Base-by-base conservation (phyloP, 1,140 invertebrate genomes). In the Drosophila tropicalis region DNA sequence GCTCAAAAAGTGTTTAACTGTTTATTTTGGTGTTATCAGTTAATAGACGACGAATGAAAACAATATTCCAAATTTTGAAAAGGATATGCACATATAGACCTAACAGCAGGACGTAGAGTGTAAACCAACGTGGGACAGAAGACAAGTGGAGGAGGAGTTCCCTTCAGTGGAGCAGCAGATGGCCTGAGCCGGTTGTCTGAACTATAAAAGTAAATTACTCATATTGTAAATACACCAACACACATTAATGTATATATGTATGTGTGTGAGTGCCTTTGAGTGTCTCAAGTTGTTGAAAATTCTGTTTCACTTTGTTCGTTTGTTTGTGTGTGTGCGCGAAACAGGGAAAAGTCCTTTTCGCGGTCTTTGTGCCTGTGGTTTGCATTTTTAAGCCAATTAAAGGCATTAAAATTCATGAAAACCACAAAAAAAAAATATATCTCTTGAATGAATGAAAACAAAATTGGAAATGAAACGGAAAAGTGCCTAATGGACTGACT, bases 301-400 rank as follows among this genome's bases (percentile, higher is more conserved):
- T 41, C 17, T 1, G 6, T 36, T 41, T 47, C 15, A n/a, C 29
- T 29, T 29, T 40, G 19, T 13, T 0, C 36, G 10, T 1, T 4
- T 41, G 34, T 47, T 39, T 61, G 1, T 41, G 6, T 67, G 22
- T 62, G 34, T 40, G 34, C 22, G 47, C 17, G 36, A 60, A 10
- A 60, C 4, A 62, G n/a, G 32, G 19, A 41, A 60, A 74, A 39
- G 65, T 62, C 15, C 72, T 15, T 74, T 76, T 80, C 61, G 61
- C 47, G 67, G 62, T 32, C 70, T 54, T 64, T 41, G 54, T 64
- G 7, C 9, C 15, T 32, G 57, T 63, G 17, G 54, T 60, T 29
- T 66, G 81, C 79, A 73, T 69, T 61, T 64, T 74, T 84, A 85
- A 81, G 81, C 82, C 83, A 82, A 87, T 79, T 79, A 79, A 73